Evolutionary conservation across 2,113 vertebrate genomes (phyloP), one percentile per base, ranked within the genome.

Genomic region (Oryzias javanicus): DNA sequence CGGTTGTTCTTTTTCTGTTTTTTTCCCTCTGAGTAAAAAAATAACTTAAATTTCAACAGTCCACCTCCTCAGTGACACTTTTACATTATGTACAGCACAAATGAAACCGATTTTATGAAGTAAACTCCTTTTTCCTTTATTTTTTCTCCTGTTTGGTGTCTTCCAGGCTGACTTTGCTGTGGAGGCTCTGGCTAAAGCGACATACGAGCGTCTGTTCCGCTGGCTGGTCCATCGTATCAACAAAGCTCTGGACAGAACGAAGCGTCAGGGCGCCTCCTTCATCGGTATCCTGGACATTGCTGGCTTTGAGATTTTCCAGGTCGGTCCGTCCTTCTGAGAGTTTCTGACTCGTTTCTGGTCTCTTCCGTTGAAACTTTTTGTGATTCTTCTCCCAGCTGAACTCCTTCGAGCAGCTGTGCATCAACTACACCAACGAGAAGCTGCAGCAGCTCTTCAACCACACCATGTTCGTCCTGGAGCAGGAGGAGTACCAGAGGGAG

Each of bases 391-490:
- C 14, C 0, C 60, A 99, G 97, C 68, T 99, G 81, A 99, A 99
- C 86, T 99, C 97, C 3, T 98, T 99, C 19, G 97, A 99, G 78
- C 97, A 99, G 55, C 91, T 99, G 41, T 99, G 97, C 55, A 99
- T 99, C 90, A 99, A 99, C 91, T 99, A 96, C 88, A 99, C 97
- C 84, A 99, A 99, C 0, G 97, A 99, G 91, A 98, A 98, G 90
- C 92, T 98, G 58, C 97, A 99, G 89, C 97, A 99, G 83, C 92
- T 99, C 19, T 99, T 99, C 92, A 99, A 99, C 89, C 97, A 99
- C 89, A 98, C 97, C 50, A 98, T 99, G 97, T 99, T 99, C 83
- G 89, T 99, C 84, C 92, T 98, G 90, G 97, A 99, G 90, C 97
- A 99, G 80, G 97, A 99, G 82, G 97, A 99, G 66, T 99, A 98